Evolutionary conservation across 2,797 vertebrate species (phyloP), one percentile per base, ranked within the genome.

Genomic region (Hemitrygon akajei): DNA sequence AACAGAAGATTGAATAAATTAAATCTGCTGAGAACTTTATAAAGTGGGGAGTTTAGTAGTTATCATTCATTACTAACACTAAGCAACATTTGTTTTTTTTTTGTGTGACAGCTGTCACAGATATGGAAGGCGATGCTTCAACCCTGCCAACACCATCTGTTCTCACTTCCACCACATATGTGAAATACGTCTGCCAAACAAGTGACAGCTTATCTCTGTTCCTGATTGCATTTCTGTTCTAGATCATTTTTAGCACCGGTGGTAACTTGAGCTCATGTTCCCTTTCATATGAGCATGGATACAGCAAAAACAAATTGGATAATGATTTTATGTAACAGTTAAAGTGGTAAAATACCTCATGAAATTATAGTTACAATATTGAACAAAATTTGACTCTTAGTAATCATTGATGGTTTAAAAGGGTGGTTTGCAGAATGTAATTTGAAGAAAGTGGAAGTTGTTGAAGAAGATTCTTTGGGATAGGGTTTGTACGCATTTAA

Each of bases 131-230:
- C 92, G 71, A 92, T 40, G 14, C 66, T 73, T 71, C 66, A 47
- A 56, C 71, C 71, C 71, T 27, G 25, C 40, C 71, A 47, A 40
- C 12, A 30, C 69, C 91, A 73, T 92, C 91, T 92, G 91, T 73
- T 92, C 91, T 10, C 40, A 27, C 40, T 89, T 89, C 58, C 86
- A 89, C 86, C 86, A 34, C 86, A 89, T 66, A 66, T 89, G 86
- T 89, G 86, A 37, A 89, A 89, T 75, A 20, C 84, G 63, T 27
- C 60, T 89, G 30, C 86, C 16, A 89, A 66, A 34, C 60, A 66
- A 89, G 30, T 20, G 6, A 20, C 84, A 63, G 84, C 60, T 87
- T 63, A 87, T 63, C 58, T 89, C 16, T n/a, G 20, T 18, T 89
- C 60, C 20, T 89, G 40, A 66, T 89, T 89, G n/a, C n/a, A 89